Percentiles rank a stretch among this genome's conserved stretches.
phyloP scores from a whole-genome alignment of 1,140 invertebrate species.

The Lithobius niger region DNA sequence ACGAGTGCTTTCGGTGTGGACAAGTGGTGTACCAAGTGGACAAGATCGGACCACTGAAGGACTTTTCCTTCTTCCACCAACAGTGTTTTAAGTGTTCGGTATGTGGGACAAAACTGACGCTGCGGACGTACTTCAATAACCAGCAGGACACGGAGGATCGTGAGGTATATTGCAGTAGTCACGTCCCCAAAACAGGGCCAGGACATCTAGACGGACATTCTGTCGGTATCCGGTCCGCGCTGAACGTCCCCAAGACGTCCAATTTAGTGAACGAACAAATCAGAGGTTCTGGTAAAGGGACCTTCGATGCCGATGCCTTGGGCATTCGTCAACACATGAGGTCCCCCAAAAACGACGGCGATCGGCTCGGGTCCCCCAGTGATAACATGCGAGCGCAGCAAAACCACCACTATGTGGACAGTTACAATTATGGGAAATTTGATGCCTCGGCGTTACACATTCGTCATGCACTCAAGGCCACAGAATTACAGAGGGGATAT shows the following conservation, averaged over 20 bases:
- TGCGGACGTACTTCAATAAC: conserved; percentile 99
- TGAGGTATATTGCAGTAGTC: conserved; percentile 92
- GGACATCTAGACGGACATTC: conserved; percentile 78
- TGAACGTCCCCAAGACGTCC: conserved; percentile 70
- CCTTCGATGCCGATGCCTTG: conserved; percentile 53
- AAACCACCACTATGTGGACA: neutral
- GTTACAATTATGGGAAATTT: conserved; percentile 53
- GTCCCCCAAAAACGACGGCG: conserved; percentile 23
- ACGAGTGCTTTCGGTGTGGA: conserved; percentile 68
- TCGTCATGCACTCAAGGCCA: conserved; percentile 78
- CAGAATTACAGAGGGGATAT: conserved; percentile 77
- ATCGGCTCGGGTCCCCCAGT: too few relatives aligned
- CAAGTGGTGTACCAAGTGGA: conserved; percentile 81
- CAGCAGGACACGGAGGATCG: conserved; percentile 90
- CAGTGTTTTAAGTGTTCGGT: conserved; percentile 94
- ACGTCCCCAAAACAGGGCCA: conserved; percentile 87
- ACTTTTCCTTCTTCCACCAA: conserved; percentile 95
- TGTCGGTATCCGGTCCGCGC: conserved; percentile 76
- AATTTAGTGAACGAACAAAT: conserved; percentile 86
- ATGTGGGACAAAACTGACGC: conserved; percentile 86
- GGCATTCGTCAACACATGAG: conserved; percentile 34
- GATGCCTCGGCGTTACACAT: conserved; percentile 84
- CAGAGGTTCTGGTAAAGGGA: conserved; percentile 42
- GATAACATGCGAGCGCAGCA: neutral
- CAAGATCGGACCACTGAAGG: conserved; percentile 90